Conservation (phyloP, 1,140 invertebrate species). For the Hyposmocoma kahamanoa region DNA sequence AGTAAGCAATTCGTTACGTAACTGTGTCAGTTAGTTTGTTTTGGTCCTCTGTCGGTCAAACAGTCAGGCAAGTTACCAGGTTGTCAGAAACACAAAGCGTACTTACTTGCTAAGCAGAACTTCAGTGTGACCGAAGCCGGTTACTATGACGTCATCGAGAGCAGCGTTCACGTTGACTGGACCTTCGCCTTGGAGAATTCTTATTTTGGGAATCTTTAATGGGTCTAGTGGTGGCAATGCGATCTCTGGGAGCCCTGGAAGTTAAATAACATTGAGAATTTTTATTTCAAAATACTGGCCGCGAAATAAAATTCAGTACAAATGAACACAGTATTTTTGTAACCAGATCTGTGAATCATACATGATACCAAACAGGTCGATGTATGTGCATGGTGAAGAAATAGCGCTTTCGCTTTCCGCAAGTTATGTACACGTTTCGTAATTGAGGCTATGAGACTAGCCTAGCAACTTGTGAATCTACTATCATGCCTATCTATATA, state of each 20-base stretch:
- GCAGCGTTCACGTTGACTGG: slow-evolving; percentile 81
- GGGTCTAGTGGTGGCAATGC: slow-evolving; percentile 77
- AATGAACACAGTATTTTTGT: no score
- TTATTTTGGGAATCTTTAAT: slow-evolving; percentile 77
- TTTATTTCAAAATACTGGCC: no score
- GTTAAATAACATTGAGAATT: no score
- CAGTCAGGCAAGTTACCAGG: slow-evolving; percentile 36
- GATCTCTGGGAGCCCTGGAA: slow-evolving; percentile 73
- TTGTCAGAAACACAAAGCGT: slow-evolving; percentile 22
- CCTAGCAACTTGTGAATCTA: slow-evolving; percentile 39
- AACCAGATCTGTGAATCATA: not conserved
- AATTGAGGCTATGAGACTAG: slow-evolving; percentile 60
- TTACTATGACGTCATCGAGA: slow-evolving; percentile 77
- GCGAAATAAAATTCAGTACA: no score
- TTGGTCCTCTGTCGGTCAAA: slow-evolving; percentile 38
- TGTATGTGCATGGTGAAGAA: slow-evolving; percentile 50
- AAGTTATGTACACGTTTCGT: slow-evolving; percentile 62
- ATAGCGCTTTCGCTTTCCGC: slow-evolving; percentile 67
- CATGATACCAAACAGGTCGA: not conserved
- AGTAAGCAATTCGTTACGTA: not conserved
- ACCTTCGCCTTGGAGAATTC: slow-evolving; percentile 79
- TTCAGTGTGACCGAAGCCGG: slow-evolving; percentile 77
- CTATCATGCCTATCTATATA: slow-evolving; percentile 20
- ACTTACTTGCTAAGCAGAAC: slow-evolving; percentile 77
- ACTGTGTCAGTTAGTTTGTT: not conserved